These are phyloP conservation scores for Pseudomyrmex cubaensis DNA, from an alignment of 1,140 invertebrate genomes.

Conservation along the genomic window DNA sequence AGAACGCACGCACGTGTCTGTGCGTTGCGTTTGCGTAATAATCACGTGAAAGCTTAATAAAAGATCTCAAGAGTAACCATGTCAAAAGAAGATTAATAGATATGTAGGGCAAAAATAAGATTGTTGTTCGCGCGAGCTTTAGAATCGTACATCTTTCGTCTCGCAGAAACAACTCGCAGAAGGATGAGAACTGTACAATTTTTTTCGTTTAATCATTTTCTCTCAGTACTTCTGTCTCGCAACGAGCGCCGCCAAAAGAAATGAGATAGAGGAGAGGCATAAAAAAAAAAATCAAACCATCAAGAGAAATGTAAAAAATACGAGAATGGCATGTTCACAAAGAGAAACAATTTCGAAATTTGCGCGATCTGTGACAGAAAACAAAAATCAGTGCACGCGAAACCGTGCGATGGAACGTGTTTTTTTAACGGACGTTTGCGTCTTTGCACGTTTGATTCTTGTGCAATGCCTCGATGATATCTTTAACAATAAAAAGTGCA, in stretches of 20 bases:
- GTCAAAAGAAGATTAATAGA: constrained; percentile 7
- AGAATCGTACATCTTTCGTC: neutral
- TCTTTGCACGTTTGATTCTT: too few relatives aligned
- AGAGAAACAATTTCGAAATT: neutral
- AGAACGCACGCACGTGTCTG: too few relatives aligned
- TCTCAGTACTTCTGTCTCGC: too few relatives aligned
- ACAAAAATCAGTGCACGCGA: neutral
- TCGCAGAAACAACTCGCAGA: neutral
- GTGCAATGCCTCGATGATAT: too few relatives aligned
- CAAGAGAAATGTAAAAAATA: neutral
- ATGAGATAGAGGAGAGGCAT: neutral
- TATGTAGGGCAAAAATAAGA: neutral
- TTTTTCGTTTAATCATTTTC: neutral
- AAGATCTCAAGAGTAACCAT: neutral
- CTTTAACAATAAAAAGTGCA: too few relatives aligned
- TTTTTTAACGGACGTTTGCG: too few relatives aligned
- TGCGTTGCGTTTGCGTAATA: neutral
- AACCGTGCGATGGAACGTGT: neutral
- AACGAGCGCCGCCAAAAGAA: neutral
- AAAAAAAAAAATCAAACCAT: neutral
- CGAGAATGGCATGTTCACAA: neutral
- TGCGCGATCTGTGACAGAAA: neutral
- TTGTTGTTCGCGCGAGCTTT: neutral
- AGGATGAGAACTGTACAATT: neutral
- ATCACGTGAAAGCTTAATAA: neutral